Conservation (phyloP, 1,140 invertebrate genomes). For the Arion vulgaris region DNA sequence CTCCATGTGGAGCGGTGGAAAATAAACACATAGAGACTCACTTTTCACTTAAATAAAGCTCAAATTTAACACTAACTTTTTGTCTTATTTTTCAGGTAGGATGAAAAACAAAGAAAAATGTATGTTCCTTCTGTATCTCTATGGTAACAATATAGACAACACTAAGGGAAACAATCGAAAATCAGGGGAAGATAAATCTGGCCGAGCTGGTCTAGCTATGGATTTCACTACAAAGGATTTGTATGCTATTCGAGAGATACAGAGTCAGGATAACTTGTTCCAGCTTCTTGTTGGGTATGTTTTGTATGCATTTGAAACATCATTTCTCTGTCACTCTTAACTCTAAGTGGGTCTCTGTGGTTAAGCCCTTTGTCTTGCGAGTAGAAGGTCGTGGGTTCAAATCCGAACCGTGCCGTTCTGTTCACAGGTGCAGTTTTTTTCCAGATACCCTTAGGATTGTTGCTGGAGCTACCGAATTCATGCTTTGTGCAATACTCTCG, state of each 20-base stretch:
- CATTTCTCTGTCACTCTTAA: not conserved
- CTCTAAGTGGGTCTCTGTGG: too few species aligned
- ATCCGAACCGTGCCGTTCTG: too few species aligned
- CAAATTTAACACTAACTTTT: too few species aligned
- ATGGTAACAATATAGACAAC: slow-evolving; percentile 80
- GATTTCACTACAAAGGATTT: slow-evolving; percentile 73
- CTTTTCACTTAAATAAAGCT: too few species aligned
- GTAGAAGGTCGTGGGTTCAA: too few species aligned
- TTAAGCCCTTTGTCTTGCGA: too few species aligned
- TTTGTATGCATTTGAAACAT: not conserved
- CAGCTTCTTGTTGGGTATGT: slow-evolving; percentile 75
- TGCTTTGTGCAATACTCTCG: too few species aligned
- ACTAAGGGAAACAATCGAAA: slow-evolving; percentile 74
- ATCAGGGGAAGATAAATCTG: slow-evolving; percentile 57
- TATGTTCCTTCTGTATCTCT: slow-evolving; percentile 83
- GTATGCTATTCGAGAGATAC: slow-evolving; percentile 81
- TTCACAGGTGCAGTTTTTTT: too few species aligned
- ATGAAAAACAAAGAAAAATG: slow-evolving; percentile 76
- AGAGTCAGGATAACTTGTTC: slow-evolving; percentile 83
- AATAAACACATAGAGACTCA: too few species aligned
- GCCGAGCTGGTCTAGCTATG: slow-evolving; percentile 60
- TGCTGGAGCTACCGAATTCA: too few species aligned
- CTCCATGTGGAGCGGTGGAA: too few species aligned
- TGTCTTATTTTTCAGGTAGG: slow-evolving; percentile 49
- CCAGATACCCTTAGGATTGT: too few species aligned